Evolutionary conservation across 2,797 vertebrate species (phyloP), one percentile per base, ranked within the genome.

Genomic region (Cuculus canorus): DNA sequence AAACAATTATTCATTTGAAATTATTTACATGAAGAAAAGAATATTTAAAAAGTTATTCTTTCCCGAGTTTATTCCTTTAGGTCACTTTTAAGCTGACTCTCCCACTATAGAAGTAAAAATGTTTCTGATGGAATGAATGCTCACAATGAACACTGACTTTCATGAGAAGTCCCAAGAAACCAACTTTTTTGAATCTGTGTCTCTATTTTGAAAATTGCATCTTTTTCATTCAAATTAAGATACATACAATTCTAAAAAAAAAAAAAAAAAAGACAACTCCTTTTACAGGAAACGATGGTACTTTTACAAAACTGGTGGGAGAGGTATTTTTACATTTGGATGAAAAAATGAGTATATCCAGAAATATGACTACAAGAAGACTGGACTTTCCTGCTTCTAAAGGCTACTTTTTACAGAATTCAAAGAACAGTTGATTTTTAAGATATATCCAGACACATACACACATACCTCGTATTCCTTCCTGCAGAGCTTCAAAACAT

Each of bases 401-500:
- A 53, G 16, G n/a, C 21, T 52, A 66, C 10, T 80, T 94, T 65
- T 83, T 86, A 81, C 25, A 86, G 91, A 77, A 86, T 30, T 69
- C 66, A 54, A 2, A 54, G 45, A 68, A 2, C 6, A 64, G 32
- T 8, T 61, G 27, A 25, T 64, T 87, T 82, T 82, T 60, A 75
- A 81, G 35, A 60, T 52, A 47, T 16, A 88, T 68, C 25, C 50
- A 84, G 43, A 91, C 39, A 84, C 6, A 63, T 27, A 68, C 17
- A 83, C 47, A 90, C 95, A 12, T 96, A 99, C 99, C 99, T 99
- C 99, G 4, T 99, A 99, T 95, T 99, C 98, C 96, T 99, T 99
- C 95, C 99, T 99, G 98, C 99, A 99, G 94, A 98, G 96, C 98
- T 99, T 99, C 78, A 98, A 98, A 96, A 99, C 98, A 96, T 99